Base-by-base conservation (phyloP, 1,140 invertebrate species). In the Micrasema minimum region DNA sequence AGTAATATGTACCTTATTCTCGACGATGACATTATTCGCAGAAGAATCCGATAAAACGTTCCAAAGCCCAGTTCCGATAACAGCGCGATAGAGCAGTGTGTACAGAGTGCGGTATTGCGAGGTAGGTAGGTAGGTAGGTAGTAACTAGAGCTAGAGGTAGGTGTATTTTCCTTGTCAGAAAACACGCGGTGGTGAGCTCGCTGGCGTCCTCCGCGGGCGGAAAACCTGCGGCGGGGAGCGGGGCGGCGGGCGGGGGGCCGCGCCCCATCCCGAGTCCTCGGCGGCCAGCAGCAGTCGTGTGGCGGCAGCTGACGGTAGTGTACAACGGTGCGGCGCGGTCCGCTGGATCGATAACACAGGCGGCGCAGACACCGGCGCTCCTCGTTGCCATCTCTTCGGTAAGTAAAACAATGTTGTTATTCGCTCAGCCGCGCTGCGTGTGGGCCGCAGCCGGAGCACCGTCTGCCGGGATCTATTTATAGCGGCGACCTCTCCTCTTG, bases 401-500 rank as follows among this genome's bases (percentile, higher is more conserved):
- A n/a, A 53, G 50, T 26, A 22, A 53, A 53, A 26, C 50, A 53
- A 26, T 53, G 26, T 14, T 31, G 23, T 26, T 53, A 14, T 35
- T 53, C 16, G 11, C 22, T 7, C 50, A 26, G 18, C 23, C 22
- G 20, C 2, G 50, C 12, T 3, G 35, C 55, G 55, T 38, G 55
- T 59, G 55, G 55, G 55, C n/a, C 55, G 55, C 20, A 12, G 55
- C 31, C 55, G 55, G 50, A 12, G 55, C 31, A 31, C 55, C 55
- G 55, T 53, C 50, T 53, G 55, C 55, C 55, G 48, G 18, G 35
- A 10, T 31, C 55, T 59, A 59, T 59, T 59, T 41, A 59, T 59
- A 59, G 55, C 55, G 55, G 37, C 55, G 55, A 59, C 55, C 55
- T 59, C 55, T 59, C 55, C 55, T 59, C 55, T 37, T 16, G 55